A percentile compares a stretch with the other conserved stretches of the same genome.
Conservation (phyloP, 2,888 invertebrate species). For the Synergus itoensis region DNA sequence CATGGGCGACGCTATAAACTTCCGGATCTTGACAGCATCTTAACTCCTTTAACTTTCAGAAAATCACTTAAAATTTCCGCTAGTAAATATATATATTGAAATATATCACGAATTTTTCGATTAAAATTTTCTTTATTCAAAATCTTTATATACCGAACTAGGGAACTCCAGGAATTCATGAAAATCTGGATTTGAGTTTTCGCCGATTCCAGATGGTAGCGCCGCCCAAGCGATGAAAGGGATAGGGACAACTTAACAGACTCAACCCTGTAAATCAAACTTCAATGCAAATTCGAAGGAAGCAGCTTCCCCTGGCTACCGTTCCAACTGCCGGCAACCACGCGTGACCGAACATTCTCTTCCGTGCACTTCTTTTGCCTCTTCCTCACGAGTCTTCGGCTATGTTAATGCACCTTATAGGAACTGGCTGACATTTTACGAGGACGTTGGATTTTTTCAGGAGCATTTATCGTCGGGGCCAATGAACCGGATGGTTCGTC, state of each 20-base stretch:
- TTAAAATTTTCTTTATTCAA: no score
- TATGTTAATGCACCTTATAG: constrained; percentile 51
- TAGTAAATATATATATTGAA: no score
- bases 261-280: constrained; percentile 69
- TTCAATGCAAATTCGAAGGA: constrained; percentile 57
- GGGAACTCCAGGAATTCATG: no score
- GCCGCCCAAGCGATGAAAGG: background rate
- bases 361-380: constrained; percentile 60
- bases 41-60: no score
- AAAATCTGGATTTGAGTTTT: no score
- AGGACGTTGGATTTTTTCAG: constrained; percentile 40
- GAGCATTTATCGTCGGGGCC: constrained; percentile 50
- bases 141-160: no score
- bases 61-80: no score
- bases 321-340: constrained; percentile 70
- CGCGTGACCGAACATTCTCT: constrained; percentile 75
- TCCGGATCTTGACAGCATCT: no score
- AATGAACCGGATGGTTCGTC: constrained; percentile 57
- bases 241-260: constrained; percentile 57
- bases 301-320: constrained; percentile 62
- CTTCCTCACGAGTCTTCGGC: constrained; percentile 55
- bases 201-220: no score
- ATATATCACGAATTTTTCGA: no score
- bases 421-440: constrained; percentile 42
- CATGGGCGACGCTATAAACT: no score